A percentile compares a stretch with the other conserved stretches of the same genome.
Conservation (phyloP, 1,140 invertebrate genomes). For the Acromyrmex echinatior region DNA sequence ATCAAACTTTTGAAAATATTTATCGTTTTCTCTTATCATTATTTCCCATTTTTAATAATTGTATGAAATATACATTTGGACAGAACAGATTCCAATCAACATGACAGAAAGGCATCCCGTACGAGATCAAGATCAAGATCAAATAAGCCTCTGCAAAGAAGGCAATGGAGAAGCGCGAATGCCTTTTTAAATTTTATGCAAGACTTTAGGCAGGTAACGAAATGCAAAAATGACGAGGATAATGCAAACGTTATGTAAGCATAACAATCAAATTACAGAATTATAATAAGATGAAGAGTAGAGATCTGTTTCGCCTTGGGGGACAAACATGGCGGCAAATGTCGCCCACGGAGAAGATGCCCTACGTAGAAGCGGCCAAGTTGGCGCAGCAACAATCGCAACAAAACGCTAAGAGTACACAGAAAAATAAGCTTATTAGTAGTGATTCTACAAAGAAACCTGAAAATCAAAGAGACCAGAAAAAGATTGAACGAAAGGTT, state of each 20-base stretch:
- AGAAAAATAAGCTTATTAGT: constrained; percentile 11
- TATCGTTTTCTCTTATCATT: background rate
- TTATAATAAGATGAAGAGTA: constrained; percentile 46
- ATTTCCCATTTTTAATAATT: constrained; percentile 22
- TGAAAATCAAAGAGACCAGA: constrained; percentile 16
- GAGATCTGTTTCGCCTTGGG: constrained; percentile 74
- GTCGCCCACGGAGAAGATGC: constrained; percentile 77
- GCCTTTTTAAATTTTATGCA: constrained; percentile 80
- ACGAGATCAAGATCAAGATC: constrained; percentile 68
- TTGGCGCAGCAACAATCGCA: constrained; percentile 65
- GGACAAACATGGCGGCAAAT: constrained; percentile 78
- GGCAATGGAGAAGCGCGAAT: constrained; percentile 76
- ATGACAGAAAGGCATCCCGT: constrained; percentile 13
- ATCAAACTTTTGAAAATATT: background rate
- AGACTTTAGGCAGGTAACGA: constrained; percentile 78
- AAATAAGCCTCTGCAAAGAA: constrained; percentile 6
- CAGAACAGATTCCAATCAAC: constrained; percentile 5
- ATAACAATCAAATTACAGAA: constrained; percentile 42
- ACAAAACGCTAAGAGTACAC: constrained; percentile 45
- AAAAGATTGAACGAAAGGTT: constrained; percentile 54
- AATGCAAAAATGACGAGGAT: background rate
- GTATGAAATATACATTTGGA: background rate
- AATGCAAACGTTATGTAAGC: background rate
- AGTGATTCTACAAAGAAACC: constrained; percentile 29
- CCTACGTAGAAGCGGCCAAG: constrained; percentile 77